Evolutionary conservation across 2,797 vertebrate species (phyloP), one percentile per base, ranked within the genome.

Genomic region (Gobio occitaniae): DNA sequence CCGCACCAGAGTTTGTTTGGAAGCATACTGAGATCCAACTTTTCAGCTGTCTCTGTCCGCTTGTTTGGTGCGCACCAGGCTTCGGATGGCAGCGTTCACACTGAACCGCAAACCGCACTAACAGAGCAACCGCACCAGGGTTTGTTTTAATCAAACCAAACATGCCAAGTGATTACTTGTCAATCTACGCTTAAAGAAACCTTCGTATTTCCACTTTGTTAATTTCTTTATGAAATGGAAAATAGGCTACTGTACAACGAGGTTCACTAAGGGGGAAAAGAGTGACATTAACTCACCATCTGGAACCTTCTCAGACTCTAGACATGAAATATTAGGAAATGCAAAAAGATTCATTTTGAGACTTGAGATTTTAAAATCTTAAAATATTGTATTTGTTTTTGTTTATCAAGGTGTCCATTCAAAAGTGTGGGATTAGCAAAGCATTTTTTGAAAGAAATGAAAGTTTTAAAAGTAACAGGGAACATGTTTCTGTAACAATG

Each of bases 271-370:
- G 76, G 32, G 61, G 8, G 12, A 74, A 66, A 5, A 41, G 21
- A 29, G 32, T 52, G 1, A 16, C 17, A 17, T 17, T 32, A 75
- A 92, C 93, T 94, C 86, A 93, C 93, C 91, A 90, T 72, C 87
- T 91, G 91, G 90, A 93, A 94, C 91, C 92, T 92, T 87, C 90
- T 90, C 86, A 94, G 91, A 69, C 88, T 92, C 92, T 92, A 47
- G 69, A 70, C 19, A 59, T 36, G 54, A 52, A 86, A 84, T 12
- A 79, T 81, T 69, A 25, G 68, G 29, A 85, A 78, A 85, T 66
- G 29, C 44, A 87, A 63, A 87, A 44, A 74, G 12, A 56, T 12
- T 69, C 0, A 72, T 44, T 69, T 41, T 8, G 16, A 54, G 8
- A 17, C 15, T 79, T 52, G 3, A 32, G 32, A 32, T 32, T 32